These are phyloP conservation scores for Molorchus minor DNA, from an alignment of 2,888 invertebrate genomes.

Conservation along the genomic window DNA sequence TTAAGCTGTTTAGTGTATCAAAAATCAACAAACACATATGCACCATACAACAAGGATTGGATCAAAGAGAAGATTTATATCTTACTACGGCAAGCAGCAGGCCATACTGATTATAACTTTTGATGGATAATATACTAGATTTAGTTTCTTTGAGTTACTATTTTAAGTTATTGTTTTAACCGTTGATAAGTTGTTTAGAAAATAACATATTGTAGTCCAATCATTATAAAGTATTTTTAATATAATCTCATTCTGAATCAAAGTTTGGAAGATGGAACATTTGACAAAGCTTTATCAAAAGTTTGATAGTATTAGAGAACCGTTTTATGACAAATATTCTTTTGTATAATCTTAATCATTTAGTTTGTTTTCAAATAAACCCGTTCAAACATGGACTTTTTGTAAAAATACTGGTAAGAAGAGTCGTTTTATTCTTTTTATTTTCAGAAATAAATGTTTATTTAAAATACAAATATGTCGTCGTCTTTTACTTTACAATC, in stretches of 20 bases:
- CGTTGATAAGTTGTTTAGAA: too few species aligned
- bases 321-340: too few species aligned
- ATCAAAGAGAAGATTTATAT: constrained; percentile 99
- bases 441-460: constrained; percentile 14
- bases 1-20: constrained; percentile 96
- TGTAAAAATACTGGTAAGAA: background rate
- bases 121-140: too few species aligned
- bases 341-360: background rate
- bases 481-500: constrained; percentile 51
- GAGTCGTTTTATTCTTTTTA: constrained; percentile 6
- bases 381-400: background rate
- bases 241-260: too few species aligned
- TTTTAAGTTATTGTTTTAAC: constrained; percentile 3
- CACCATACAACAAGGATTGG: constrained; percentile 99
- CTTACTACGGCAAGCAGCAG: constrained; percentile 89
- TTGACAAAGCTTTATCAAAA: too few species aligned
- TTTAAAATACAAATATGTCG: constrained; percentile 61
- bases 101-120: constrained; percentile 52
- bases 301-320: too few species aligned
- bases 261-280: too few species aligned
- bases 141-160: too few species aligned
- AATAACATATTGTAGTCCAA: too few species aligned
- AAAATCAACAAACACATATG: constrained; percentile 94
- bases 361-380: background rate
- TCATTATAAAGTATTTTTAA: too few species aligned